Evolutionary conservation across 2,888 invertebrate species (phyloP), one percentile per base, ranked within the genome.

Genomic region (Conus canariensis): DNA sequence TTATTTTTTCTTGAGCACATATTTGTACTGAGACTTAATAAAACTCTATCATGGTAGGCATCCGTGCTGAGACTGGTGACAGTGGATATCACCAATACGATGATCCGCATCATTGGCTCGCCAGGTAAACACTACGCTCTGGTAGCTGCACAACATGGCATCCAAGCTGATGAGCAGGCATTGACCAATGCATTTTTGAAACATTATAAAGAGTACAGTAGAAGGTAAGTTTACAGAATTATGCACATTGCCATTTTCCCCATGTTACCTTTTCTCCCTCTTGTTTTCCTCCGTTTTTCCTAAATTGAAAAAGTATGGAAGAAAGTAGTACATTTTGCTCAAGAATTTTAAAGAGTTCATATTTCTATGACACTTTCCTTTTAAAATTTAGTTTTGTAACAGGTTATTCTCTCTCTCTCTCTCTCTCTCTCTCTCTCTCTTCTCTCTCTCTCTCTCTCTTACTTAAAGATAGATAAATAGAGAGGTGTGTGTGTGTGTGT

Each of bases 11-110:
- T 45, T 45, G 45, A 45, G 45, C 45, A 45, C 45, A 45, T 45
- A 45, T 45, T 45, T 45, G 45, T 45, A 45, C 45, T 45, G 45
- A 45, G 45, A 45, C 45, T 45, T 45, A 45, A 45, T 3, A 45
- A 1, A 45, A 45, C 45, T 45, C 45, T 70, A 8, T 70, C 82
- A 82, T 19, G 25, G 56, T 90, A 90, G 88, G 93, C 94, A 94
- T 64, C 90, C 5, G 83, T 90, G 10, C 87, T 94, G 14, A 92
- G 93, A 90, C 93, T 97, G 45, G 97, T 99, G 88, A 99, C 99
- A 19, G 98, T 99, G 96, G 99, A 99, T 96, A 98, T 98, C 89
- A 98, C 98, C 22, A 98, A 98, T 93, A 99, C 99, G 0, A 96
- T 99, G 83, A 96, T 99, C 70, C 97, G 97, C 94, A 98, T 98